These are phyloP conservation scores for Stomatorhinus walkeri DNA, from an alignment of 2,797 vertebrate genomes.

Conservation along the genomic window DNA sequence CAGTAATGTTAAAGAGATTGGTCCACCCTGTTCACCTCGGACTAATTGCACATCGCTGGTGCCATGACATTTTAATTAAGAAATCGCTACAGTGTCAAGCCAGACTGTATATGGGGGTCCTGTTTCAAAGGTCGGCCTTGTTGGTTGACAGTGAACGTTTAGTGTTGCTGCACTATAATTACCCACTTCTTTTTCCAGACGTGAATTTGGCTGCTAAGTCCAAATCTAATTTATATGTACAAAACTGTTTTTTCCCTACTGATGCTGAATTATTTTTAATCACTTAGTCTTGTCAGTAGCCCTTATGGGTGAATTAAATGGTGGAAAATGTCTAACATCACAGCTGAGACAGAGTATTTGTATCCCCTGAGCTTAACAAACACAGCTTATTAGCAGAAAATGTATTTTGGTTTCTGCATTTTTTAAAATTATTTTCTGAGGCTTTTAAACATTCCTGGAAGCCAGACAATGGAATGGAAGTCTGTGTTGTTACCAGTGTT, in stretches of 20 bases:
- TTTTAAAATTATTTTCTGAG: not conserved
- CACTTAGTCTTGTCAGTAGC: not conserved
- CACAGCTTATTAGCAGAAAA: not conserved
- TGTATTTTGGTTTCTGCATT: not conserved
- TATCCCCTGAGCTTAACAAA: not conserved
- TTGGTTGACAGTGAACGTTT: not conserved
- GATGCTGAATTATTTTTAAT: slow-evolving; percentile 7
- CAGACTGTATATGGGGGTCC: not conserved
- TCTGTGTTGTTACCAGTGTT: not conserved
- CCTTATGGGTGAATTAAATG: slow-evolving; percentile 1
- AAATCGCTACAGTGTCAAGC: not conserved
- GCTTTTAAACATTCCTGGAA: not conserved
- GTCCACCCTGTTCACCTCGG: not conserved
- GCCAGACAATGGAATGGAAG: not conserved
- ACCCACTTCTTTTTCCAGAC: not conserved
- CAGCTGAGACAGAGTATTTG: slow-evolving; percentile 5
- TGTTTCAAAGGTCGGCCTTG: not conserved
- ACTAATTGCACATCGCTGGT: not conserved
- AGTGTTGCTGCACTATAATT: not conserved
- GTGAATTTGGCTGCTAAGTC: not conserved
- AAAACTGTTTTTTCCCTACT: not conserved
- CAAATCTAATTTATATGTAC: not conserved
- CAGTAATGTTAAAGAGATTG: slow-evolving; percentile 6
- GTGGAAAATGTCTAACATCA: slow-evolving; percentile 6
- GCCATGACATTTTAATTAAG: slow-evolving; percentile 16